Conservation (phyloP, 2,888 invertebrate genomes). For the Lomographa bimaculata region DNA sequence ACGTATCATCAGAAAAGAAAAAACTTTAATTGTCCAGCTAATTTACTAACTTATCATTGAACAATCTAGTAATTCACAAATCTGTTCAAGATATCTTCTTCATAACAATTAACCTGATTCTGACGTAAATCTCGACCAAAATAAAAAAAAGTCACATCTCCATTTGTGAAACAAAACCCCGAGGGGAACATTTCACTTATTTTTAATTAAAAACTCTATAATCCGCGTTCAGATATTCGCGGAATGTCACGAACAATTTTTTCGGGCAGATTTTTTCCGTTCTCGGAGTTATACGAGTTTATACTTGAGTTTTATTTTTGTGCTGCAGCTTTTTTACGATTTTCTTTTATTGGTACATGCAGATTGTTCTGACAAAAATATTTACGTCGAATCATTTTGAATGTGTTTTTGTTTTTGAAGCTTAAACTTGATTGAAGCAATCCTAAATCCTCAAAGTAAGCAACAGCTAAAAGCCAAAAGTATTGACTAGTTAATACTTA, state of each 20-base stretch:
- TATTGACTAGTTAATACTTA: too few species aligned
- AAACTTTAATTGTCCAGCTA: too few species aligned
- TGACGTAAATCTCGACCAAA: constrained; percentile 35
- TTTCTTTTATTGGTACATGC: constrained; percentile 26
- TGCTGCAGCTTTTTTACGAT: too few species aligned
- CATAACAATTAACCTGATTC: constrained; percentile 39
- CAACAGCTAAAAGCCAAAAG: too few species aligned
- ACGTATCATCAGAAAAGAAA: too few species aligned
- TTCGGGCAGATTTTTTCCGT: constrained; percentile 13
- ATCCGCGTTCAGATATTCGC: constrained; percentile 20
- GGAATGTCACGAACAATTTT: constrained; percentile 21
- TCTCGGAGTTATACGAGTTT: constrained; percentile 16
- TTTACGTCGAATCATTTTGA: too few species aligned
- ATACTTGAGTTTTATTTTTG: constrained; percentile 16
- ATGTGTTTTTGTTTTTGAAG: too few species aligned
- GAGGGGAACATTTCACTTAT: constrained; percentile 34
- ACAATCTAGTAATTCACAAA: too few species aligned
- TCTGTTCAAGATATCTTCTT: constrained; percentile 23
- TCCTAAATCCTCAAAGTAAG: too few species aligned
- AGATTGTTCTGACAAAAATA: constrained; percentile 1
- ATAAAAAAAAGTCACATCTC: constrained; percentile 37
- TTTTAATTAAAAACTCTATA: constrained; percentile 47
- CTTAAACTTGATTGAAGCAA: too few species aligned
- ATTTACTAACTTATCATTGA: too few species aligned
- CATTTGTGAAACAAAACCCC: constrained; percentile 36